These are phyloP conservation scores for Watsonalla binaria DNA, from an alignment of 2,888 invertebrate genomes.

Conservation along the genomic window DNA sequence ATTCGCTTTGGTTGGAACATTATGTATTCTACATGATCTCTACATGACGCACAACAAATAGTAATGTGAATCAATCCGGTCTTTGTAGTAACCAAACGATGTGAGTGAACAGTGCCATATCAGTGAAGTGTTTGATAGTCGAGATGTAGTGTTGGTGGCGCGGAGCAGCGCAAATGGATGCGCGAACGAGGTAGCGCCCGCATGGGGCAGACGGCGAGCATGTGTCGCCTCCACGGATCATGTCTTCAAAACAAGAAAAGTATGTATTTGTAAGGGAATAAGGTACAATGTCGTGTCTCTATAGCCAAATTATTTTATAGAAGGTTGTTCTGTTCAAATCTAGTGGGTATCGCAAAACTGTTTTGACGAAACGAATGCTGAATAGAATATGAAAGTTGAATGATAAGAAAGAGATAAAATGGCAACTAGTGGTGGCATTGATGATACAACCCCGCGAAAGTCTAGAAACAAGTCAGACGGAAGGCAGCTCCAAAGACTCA, in stretches of 20 bases:
- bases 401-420: too few species aligned
- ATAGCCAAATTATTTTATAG: background rate
- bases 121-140: constrained; percentile 46
- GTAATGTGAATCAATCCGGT: constrained; percentile 38
- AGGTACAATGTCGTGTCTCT: background rate
- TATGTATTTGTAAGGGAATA: constrained; percentile 59
- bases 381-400: too few species aligned
- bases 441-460: too few species aligned
- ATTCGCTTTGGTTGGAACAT: background rate
- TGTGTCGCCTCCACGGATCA: constrained; percentile 88
- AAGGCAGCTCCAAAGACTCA: too few species aligned
- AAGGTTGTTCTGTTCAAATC: too few species aligned
- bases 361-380: too few species aligned
- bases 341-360: too few species aligned
- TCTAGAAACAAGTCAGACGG: too few species aligned
- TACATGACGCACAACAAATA: constrained; percentile 24
- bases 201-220: constrained; percentile 90
- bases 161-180: constrained; percentile 56
- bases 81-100: constrained; percentile 29
- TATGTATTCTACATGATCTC: background rate
- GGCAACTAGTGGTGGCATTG: too few species aligned
- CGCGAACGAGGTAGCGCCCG: constrained; percentile 73
- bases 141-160: constrained; percentile 47
- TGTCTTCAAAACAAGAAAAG: constrained; percentile 87
- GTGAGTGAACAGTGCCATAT: constrained; percentile 30